Evolutionary conservation across 1,140 invertebrate genomes (phyloP).

Genomic region (Chionoecetes opilio): DNA sequence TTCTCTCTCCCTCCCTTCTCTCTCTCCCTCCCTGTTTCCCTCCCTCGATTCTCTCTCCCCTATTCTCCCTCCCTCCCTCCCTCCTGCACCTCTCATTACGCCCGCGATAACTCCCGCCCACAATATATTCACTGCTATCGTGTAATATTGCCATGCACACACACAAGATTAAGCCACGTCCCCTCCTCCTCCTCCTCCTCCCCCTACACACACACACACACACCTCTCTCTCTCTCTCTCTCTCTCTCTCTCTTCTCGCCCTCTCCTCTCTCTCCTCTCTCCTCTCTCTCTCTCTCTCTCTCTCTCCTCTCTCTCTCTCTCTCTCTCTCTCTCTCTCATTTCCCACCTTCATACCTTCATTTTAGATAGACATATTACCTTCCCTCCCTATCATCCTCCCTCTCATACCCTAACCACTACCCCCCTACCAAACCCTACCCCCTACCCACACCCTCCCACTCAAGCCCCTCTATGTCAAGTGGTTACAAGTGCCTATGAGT

Average conservation of each 20-base stretch:
- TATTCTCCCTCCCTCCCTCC: background rate
- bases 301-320: background rate
- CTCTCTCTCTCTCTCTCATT: background rate
- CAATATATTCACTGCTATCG: constrained; percentile 37
- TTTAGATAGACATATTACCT: background rate
- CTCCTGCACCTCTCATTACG: background rate
- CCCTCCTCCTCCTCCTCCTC: background rate
- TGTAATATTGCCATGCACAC: background rate
- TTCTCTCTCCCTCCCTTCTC: too few species aligned
- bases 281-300: too few species aligned
- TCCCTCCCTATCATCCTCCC: background rate
- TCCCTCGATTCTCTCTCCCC: too few species aligned
- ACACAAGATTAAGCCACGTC: background rate
- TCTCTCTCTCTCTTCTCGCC: too few species aligned
- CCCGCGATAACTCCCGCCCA: background rate
- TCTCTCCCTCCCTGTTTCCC: too few species aligned
- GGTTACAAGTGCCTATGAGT: too few species aligned
- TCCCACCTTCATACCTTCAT: background rate
- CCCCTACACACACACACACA: background rate
- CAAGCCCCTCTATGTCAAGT: too few species aligned
- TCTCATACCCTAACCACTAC: too few species aligned
- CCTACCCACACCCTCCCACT: too few species aligned
- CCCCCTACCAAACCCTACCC: too few species aligned
- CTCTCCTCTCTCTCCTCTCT: background rate
- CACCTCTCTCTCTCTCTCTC: too few species aligned